Base-by-base conservation (phyloP, 2,888 invertebrate species). In the Melipona bicolor region DNA sequence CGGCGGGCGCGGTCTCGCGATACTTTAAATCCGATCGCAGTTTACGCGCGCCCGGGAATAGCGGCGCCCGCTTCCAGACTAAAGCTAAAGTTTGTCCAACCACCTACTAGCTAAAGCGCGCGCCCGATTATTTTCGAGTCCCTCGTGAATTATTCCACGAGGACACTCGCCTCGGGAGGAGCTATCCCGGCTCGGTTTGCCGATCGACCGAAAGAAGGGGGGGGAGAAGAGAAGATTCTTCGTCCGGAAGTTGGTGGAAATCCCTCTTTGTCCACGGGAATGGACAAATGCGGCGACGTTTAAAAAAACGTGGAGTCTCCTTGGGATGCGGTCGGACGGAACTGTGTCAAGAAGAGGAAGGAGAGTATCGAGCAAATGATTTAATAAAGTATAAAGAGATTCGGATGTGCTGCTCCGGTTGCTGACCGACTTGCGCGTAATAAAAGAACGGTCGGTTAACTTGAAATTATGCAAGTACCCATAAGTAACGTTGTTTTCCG, bases 11-110 rank as follows among this genome's bases (percentile, higher is more conserved):
- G 32, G 24, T 52, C 50, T 36, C 70, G 65, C 32, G 54, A 24
- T 74, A 80, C 71, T 77, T 65, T 67, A 43, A 43, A 43, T 11
- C 56, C 59, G 54, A 70, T 64, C 69, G 69, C 43, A 43, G 70
- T 69, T 75, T 59, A 56, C 54, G 49, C 32, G 43, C 43, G 43
- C 9, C 50, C 32, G 3, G n/a, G 77, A 77, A 62, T 27, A 43
- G 32, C 9, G 19, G 24, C 54, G 27, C 21, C 5, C 13, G 4
- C 4, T 49, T 64, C n/a, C 4, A 2, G 49, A 32, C 59, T 56
- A 50, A 62, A 56, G 11, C 54, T 43, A 1, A 43, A 11, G 11
- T 24, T 54, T 36, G 24, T 6, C 54, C 19, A 19, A 36, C 11
- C 54, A 24, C 5, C 54, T 43, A 54, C 43, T 15, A 56, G 32